phyloP scores from a whole-genome alignment of 2,888 invertebrate species.

The Tigriopus californicus region DNA sequence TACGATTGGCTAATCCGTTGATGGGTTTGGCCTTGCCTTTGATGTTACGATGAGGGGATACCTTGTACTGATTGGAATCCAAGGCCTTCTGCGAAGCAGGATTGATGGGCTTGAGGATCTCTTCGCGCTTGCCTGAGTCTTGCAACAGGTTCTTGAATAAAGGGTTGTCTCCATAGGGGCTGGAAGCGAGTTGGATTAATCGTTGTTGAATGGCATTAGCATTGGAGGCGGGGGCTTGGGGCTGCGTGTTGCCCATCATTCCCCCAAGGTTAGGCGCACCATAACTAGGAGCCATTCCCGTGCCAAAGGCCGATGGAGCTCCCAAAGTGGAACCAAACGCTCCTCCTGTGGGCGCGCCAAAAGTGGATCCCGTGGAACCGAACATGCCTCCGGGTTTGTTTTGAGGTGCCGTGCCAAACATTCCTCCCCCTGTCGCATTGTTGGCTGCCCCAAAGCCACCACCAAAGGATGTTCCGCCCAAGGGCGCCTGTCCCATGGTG shows the following conservation, averaged over 20 bases:
- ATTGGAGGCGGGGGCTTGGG: neutral
- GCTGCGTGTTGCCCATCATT: conserved; percentile 3
- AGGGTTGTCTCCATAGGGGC: conserved; percentile 72
- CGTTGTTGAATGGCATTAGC: conserved; percentile 21
- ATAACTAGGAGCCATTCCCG: neutral
- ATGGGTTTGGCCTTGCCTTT: conserved; percentile 18
- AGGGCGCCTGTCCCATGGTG: too few species aligned
- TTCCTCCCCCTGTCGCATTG: conserved; percentile 10
- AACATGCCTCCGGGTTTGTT: conserved; percentile 29
- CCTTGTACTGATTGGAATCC: conserved; percentile 37
- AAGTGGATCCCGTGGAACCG: conserved; percentile 24
- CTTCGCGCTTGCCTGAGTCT: conserved; percentile 15
- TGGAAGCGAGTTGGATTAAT: conserved; percentile 37
- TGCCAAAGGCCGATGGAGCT: neutral
- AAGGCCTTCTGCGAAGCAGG: conserved; percentile 39
- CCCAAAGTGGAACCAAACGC: conserved; percentile 22
- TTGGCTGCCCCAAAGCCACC: conserved; percentile 5
- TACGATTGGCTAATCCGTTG: conserved; percentile 34
- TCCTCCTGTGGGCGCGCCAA: conserved; percentile 13
- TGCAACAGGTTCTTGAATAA: conserved; percentile 49
- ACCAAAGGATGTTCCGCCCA: neutral
- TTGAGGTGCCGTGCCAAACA: conserved; percentile 16
- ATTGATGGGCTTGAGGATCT: conserved; percentile 29
- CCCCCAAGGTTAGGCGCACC: neutral
- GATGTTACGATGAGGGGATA: conserved; percentile 31